Conservation (phyloP, 1,140 invertebrate genomes). For the Eumeta japonica region DNA sequence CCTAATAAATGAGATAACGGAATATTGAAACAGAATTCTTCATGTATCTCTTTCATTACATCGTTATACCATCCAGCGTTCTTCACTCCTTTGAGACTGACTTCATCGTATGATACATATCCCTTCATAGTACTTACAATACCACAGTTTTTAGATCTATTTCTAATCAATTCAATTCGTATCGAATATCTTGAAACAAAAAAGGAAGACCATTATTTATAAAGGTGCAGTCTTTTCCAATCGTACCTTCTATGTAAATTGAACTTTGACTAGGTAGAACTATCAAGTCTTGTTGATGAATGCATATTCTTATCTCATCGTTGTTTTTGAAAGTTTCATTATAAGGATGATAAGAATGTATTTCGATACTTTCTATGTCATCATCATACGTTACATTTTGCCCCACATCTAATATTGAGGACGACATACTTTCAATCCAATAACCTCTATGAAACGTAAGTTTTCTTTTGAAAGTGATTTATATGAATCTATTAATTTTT, state of each 20-base stretch:
- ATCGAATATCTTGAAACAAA: slow-evolving; percentile 50
- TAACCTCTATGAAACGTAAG: slow-evolving; percentile 11
- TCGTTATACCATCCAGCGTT: slow-evolving; percentile 11
- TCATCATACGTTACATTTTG: too few relatives aligned
- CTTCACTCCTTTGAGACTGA: slow-evolving; percentile 7
- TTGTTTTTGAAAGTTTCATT: slow-evolving; percentile 24
- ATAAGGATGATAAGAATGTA: slow-evolving; percentile 31
- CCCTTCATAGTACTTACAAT: slow-evolving; percentile 39
- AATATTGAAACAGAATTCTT: slow-evolving; percentile 35
- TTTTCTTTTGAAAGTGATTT: slow-evolving; percentile 13
- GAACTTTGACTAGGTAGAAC: slow-evolving; percentile 26
- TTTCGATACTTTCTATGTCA: slow-evolving; percentile 28
- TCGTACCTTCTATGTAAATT: slow-evolving; percentile 27
- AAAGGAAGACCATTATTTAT: slow-evolving; percentile 35
- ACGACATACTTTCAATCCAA: slow-evolving; percentile 17
- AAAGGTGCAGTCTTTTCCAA: slow-evolving; percentile 17
- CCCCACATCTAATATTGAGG: too few relatives aligned
- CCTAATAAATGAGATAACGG: slow-evolving; percentile 37
- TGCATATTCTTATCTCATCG: slow-evolving; percentile 34
- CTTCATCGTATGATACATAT: slow-evolving; percentile 13
- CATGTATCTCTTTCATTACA: slow-evolving; percentile 4
- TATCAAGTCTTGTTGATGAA: slow-evolving; percentile 36
- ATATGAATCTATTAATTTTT: too few relatives aligned
- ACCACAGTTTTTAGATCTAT: slow-evolving; percentile 44
- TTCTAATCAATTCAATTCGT: slow-evolving; percentile 43